Percentiles rank a stretch among this genome's conserved stretches.
phyloP scores from a whole-genome alignment of 2,113 vertebrate genomes.

The Spilogale gracilis region DNA sequence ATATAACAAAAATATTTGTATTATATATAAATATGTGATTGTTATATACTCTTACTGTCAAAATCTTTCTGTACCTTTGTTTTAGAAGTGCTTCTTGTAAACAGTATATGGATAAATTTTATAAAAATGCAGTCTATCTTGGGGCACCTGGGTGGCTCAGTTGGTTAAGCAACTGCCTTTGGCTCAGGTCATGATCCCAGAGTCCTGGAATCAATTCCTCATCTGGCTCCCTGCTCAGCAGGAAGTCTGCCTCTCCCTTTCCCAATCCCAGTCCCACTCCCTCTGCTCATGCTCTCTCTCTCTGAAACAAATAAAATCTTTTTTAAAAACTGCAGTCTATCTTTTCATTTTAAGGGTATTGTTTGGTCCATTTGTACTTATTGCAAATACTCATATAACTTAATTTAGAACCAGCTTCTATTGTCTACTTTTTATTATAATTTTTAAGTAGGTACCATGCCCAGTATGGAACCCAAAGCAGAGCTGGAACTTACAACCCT shows the following conservation, averaged over 20 bases:
- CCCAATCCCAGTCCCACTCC: too few relatives aligned
- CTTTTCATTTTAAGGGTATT: not conserved
- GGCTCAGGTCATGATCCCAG: too few relatives aligned
- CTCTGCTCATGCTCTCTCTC: too few relatives aligned
- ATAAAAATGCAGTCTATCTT: not conserved
- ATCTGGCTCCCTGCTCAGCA: too few relatives aligned
- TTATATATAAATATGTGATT: not conserved
- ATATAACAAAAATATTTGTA: not conserved
- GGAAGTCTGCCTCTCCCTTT: too few relatives aligned
- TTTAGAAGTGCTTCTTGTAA: not conserved
- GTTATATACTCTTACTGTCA: not conserved
- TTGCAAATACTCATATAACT: not conserved
- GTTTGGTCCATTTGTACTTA: not conserved
- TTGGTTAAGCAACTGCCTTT: too few relatives aligned
- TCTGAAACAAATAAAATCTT: not conserved
- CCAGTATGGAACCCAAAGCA: too few relatives aligned
- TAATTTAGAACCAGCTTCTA: not conserved
- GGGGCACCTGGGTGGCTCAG: too few relatives aligned
- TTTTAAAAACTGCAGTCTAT: not conserved
- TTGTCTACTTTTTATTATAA: not conserved
- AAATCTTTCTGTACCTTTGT: not conserved
- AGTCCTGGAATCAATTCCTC: too few relatives aligned
- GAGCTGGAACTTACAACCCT: not conserved
- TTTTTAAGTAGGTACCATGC: not conserved
- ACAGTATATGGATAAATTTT: not conserved